Conservation (phyloP, 2,888 invertebrate species). For the Himalopsyche kuldschensis region DNA sequence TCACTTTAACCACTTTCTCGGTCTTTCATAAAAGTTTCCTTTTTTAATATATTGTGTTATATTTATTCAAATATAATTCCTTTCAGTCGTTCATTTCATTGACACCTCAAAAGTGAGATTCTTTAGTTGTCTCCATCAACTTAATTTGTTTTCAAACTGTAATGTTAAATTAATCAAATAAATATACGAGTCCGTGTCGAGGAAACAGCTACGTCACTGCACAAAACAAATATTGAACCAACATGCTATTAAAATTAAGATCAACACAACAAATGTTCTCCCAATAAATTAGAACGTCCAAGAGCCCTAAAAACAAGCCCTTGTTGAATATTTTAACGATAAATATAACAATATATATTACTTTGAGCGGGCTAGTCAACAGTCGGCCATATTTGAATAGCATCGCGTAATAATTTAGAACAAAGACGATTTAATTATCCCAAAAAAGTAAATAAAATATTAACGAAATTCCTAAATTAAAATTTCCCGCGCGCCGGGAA, state of each 20-base stretch:
- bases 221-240: neutral
- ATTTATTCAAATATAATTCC: too few relatives aligned
- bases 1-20: too few relatives aligned
- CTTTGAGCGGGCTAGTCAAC: neutral
- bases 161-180: too few relatives aligned
- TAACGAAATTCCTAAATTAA: constrained; percentile 16
- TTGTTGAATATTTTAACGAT: neutral
- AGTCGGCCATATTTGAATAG: neutral
- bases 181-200: too few relatives aligned
- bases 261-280: neutral
- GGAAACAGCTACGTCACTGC: neutral
- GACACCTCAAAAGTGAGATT: too few relatives aligned
- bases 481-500: constrained; percentile 18
- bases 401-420: constrained; percentile 2
- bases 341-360: neutral
- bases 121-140: too few relatives aligned
- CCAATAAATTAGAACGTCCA: neutral
- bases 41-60: too few relatives aligned
- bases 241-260: neutral
- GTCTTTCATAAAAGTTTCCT: too few relatives aligned
- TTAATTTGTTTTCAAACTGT: too few relatives aligned
- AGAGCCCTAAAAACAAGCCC: neutral
- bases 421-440: constrained; percentile 24
- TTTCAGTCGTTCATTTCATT: too few relatives aligned
- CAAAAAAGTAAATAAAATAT: constrained; percentile 1